Evolutionary conservation across 2,888 invertebrate genomes (phyloP).

Genomic region (Steinernema hermaphroditum): DNA sequence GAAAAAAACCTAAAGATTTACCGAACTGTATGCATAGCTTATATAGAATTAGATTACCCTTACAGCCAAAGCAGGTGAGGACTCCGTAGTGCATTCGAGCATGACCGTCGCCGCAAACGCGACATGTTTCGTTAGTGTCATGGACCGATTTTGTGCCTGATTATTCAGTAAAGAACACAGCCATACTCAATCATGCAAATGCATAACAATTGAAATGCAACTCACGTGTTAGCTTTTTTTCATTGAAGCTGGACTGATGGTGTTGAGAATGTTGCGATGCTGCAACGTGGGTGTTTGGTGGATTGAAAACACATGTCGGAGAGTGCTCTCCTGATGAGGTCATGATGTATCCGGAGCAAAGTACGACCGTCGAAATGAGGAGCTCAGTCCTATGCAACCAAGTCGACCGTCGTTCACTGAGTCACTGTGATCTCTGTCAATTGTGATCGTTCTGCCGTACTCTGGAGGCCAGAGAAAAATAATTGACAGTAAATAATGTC

Average conservation of each 20-base stretch:
- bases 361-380: not conserved
- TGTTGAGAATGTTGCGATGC: not conserved
- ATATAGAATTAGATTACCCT: too few relatives aligned
- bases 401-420: too few relatives aligned
- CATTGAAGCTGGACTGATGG: not conserved
- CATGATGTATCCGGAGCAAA: not conserved
- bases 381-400: too few relatives aligned
- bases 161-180: too few relatives aligned
- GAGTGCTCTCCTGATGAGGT: slow-evolving; percentile 20
- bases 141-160: slow-evolving; percentile 21
- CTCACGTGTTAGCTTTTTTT: slow-evolving; percentile 5
- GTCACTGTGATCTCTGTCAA: too few relatives aligned
- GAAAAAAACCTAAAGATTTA: slow-evolving; percentile 59
- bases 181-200: too few relatives aligned
- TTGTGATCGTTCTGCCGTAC: too few relatives aligned
- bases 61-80: slow-evolving; percentile 61
- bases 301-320: slow-evolving; percentile 11
- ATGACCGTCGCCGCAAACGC: slow-evolving; percentile 64
- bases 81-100: slow-evolving; percentile 66
- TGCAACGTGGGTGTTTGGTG: not conserved
- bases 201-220: not conserved
- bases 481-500: too few relatives aligned
- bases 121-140: slow-evolving; percentile 52
- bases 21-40: too few relatives aligned
- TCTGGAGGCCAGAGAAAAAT: too few relatives aligned